Evolutionary conservation across 2,888 invertebrate species (phyloP).

Genomic region (Auanema freiburgensis): DNA sequence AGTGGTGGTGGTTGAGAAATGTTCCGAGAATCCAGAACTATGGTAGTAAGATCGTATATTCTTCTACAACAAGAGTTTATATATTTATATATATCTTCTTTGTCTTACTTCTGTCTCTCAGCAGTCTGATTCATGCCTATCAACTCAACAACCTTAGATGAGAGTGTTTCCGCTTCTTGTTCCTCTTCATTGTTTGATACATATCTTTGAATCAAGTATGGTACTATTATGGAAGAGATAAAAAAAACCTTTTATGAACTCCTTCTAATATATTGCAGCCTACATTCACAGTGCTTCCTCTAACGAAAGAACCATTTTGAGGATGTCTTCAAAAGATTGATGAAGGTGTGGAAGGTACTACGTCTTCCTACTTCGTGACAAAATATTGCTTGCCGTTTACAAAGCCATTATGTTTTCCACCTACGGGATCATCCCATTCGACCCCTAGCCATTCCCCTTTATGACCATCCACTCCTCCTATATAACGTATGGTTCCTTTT

Average conservation of each 20-base stretch:
- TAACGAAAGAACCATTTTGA: slow-evolving; percentile 86
- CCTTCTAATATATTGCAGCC: slow-evolving; percentile 75
- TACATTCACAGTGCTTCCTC: slow-evolving; percentile 78
- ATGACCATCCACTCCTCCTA: slow-evolving; percentile 76
- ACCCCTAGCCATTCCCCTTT: slow-evolving; percentile 72
- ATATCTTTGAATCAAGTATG: neutral
- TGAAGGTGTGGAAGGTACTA: neutral
- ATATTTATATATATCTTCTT: neutral
- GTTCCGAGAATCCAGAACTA: slow-evolving; percentile 32
- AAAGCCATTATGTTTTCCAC: slow-evolving; percentile 90
- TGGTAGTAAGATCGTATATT: slow-evolving; percentile 30
- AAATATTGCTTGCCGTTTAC: slow-evolving; percentile 83
- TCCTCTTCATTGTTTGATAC: slow-evolving; percentile 74
- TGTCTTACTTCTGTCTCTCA: slow-evolving; percentile 69
- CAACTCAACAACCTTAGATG: slow-evolving; percentile 77
- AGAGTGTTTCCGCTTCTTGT: slow-evolving; percentile 67
- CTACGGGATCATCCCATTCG: slow-evolving; percentile 87
- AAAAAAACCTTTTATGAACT: slow-evolving; percentile 9
- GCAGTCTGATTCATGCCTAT: slow-evolving; percentile 86
- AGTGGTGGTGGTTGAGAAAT: slow-evolving; percentile 29
- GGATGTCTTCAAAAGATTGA: slow-evolving; percentile 69
- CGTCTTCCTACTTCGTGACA: slow-evolving; percentile 65
- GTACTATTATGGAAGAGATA: neutral
- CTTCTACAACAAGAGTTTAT: slow-evolving; percentile 20
- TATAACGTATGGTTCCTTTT: slow-evolving; percentile 71